Conservation (phyloP, 2,113 vertebrate species). For the Semnopithecus entellus region DNA sequence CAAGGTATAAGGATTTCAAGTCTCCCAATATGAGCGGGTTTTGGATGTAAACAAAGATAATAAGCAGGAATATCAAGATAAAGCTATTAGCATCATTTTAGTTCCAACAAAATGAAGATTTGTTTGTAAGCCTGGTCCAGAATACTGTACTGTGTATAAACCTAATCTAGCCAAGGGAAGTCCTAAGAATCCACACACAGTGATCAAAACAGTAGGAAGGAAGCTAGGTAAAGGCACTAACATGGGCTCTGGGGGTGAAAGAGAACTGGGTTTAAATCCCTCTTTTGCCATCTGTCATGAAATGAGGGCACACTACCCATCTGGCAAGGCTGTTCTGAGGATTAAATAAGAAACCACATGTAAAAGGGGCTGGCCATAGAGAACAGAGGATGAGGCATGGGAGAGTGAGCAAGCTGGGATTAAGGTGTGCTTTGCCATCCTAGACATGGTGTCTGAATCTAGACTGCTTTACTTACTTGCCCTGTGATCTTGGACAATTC, state of each 20-base stretch:
- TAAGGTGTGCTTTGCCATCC: rapidly evolving
- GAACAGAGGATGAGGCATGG: neutral
- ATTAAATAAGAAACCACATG: neutral
- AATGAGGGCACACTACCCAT: neutral
- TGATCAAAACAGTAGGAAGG: neutral
- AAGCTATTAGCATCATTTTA: neutral
- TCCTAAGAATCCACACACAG: neutral
- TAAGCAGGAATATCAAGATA: neutral
- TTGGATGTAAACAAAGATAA: neutral
- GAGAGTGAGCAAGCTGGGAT: neutral
- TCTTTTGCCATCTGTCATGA: neutral
- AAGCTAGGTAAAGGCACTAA: neutral
- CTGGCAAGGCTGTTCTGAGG: neutral
- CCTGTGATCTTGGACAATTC: neutral
- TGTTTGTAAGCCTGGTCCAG: neutral
- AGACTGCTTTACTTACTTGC: neutral
- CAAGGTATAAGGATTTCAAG: neutral
- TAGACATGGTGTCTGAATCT: neutral
- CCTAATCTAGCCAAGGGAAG: neutral
- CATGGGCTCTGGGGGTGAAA: neutral
- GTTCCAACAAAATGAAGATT: neutral
- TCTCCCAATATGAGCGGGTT: neutral
- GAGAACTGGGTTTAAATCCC: neutral
- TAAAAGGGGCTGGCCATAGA: neutral
- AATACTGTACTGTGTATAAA: neutral